Evolutionary conservation across 2,797 vertebrate genomes (phyloP), one percentile per base, ranked within the genome.

Genomic region (Myiotriccus ornatus): DNA sequence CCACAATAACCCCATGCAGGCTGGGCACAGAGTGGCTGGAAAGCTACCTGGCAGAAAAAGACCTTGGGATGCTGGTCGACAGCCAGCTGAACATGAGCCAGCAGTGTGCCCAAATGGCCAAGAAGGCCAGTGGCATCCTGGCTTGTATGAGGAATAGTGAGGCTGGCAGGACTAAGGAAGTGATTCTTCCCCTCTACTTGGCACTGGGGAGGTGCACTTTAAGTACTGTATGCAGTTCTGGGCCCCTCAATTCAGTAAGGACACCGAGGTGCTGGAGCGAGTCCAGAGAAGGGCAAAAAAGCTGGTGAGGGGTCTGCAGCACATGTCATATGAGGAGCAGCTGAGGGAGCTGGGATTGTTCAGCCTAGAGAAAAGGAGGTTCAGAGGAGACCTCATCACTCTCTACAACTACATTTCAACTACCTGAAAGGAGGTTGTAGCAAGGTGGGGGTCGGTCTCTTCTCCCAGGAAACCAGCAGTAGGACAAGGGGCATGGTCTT

Each of bases 131-230:
- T 34, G 30, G 35, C 27, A 28, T 16, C 43, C 35, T 35, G 50
- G 25, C 6, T 18, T 53, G 10, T 35, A 6, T 39, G 18, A 60
- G 55, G 30, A 68, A 4, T 8, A 23, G 3, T 35, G 55, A 20
- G 46, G 53, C 39, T 47, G 32, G 47, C 30, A 60, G 62, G 14
- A 60, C 5, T 10, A 39, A 11, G 53, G 12, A 53, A 32, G 14
- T 5, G 47, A 60, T 68, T 41, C 39, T 23, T 53, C 30, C 11
- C 14, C 24, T 53, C 25, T 2, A 41, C 25, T 8, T 0, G 0
- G 30, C 34, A 12, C 47, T 41, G 18, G 18, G 41, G 41, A 35
- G 3, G 10, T 17, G 10, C 34, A 35, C 35, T n/a, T 74, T 6
- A 12, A 39, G 16, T 46, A 23, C 27, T 3, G 3, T 37, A 19